Evolutionary conservation across 2,797 vertebrate genomes (phyloP).

Genomic region (Telmatherina bonti): DNA sequence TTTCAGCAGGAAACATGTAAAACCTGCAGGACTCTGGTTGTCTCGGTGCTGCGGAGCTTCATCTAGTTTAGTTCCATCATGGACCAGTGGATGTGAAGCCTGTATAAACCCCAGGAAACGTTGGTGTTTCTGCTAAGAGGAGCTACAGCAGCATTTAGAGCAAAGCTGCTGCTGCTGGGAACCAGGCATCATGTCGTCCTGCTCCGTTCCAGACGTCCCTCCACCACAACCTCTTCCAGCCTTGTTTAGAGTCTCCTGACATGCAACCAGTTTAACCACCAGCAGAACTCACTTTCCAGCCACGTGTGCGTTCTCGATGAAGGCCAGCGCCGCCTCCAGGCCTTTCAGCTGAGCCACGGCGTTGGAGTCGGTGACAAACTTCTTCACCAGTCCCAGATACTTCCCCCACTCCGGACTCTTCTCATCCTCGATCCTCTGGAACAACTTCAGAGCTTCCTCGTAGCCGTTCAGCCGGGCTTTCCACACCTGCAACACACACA

Average conservation of each 20-base stretch:
- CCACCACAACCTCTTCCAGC: no score
- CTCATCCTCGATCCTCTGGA: slow-evolving; percentile 93
- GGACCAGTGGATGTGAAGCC: no score
- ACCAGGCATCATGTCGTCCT: no score
- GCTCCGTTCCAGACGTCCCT: no score
- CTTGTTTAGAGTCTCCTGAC: background rate
- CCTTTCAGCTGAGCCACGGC: slow-evolving; percentile 97
- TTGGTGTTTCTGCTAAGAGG: no score
- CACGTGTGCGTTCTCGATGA: slow-evolving; percentile 92
- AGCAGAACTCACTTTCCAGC: slow-evolving; percentile 91
- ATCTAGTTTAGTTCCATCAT: no score
- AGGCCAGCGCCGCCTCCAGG: slow-evolving; percentile 92
- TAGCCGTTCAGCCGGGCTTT: slow-evolving; percentile 97
- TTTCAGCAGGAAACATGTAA: no score
- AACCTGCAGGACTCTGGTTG: no score
- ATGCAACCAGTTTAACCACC: background rate
- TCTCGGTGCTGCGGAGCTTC: no score
- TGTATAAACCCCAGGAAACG: no score
- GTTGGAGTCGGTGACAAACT: slow-evolving; percentile 97
- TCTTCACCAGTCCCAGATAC: slow-evolving; percentile 94
- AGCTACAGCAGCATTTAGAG: no score
- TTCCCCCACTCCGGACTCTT: slow-evolving; percentile 98
- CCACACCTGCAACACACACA: slow-evolving; percentile 85
- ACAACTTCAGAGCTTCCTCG: slow-evolving; percentile 95
- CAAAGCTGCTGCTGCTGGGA: no score